Evolutionary conservation across 1,140 invertebrate species (phyloP), one percentile per base, ranked within the genome.

Genomic region (Drepana arcuata): DNA sequence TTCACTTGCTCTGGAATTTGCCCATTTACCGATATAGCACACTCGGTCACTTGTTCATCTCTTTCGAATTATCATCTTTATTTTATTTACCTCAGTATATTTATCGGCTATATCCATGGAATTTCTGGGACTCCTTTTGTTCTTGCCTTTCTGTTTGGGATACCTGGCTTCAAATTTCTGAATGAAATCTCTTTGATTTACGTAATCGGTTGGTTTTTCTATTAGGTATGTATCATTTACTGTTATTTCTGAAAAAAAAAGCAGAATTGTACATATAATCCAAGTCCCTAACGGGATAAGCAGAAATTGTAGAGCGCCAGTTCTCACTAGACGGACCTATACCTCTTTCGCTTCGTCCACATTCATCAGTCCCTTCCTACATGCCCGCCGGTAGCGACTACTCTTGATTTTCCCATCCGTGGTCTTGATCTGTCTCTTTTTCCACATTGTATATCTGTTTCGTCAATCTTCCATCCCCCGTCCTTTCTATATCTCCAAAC

Each of bases 151-250:
- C 2, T 31, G 21, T 25, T 69, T n/a, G n/a, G n/a, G n/a, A n/a
- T n/a, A n/a, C n/a, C n/a, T 58, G n/a, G 52, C 41, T 52, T 86
- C 77, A 59, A 87, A 87, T 11, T 70, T 52, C 25, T 82, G 46
- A 49, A 87, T 87, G 45, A 83, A 87, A 1, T 67, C 57, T 0
- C 69, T 35, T 34, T 83, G 78, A 42, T 75, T 65, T 2, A 60
- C 41, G 48, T 88, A 88, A 42, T 83, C 63, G 0, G 51, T 41
- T 0, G 87, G 87, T 53, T 64, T 84, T 34, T 66, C 60, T 4
- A 40, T 33, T 14, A 64, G 41, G 52, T 86, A 86, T 3, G 36
- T 44, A n/a, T 38, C n/a, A 43, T 83, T 68, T 2, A 89, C 69
- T 2, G 48, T 57, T 32, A 87, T 72, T 44, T 77, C 81, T 84